Base-by-base conservation (phyloP, 1,140 invertebrate genomes). In the Drosophila sp. region DNA sequence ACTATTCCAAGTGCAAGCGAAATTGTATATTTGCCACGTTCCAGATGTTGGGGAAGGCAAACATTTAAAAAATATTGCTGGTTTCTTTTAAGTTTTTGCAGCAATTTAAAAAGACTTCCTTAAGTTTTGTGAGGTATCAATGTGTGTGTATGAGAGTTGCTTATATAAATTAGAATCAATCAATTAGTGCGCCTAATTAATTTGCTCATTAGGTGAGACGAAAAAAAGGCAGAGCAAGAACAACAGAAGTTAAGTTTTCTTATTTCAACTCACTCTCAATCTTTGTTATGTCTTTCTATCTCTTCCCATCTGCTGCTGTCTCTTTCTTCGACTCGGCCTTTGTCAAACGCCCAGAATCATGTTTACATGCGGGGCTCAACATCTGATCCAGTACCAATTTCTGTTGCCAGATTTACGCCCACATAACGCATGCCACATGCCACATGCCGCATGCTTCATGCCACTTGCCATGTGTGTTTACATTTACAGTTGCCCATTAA, bases 161-260 rank as follows among this genome's bases (percentile, higher is more conserved):
- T 65, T 67, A 25, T 80, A 69, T 67, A 58, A 78, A 86, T 86
- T 78, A 78, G 63, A 71, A 78, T 65, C 81, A 80, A 86, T 86
- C 81, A 86, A 86, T 86, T 78, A 86, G 64, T 64, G 36, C 75
- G 74, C 81, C 86, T 86, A 86, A 80, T 86, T 86, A 78, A 84
- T 72, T 78, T 80, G 74, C 81, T 78, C 77, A 86, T 86, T 86
- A 84, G 64, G 59, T 50, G 72, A 27, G 13, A 40, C 32, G 36
- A 18, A 43, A n/a, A 14, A 56, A 48, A 27, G 56, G 11, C 46
- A 54, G 41, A 53, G 48, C 14, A 67, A 46, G 8, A 34, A n/a
- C 13, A 66, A 13, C 29, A 78, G 51, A n/a, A n/a, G n/a, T 38
- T 9, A 50, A 8, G 63, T 57, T 63, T 27, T 27, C 5, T 7